Evolutionary conservation across 2,113 vertebrate genomes (phyloP), one percentile per base, ranked within the genome.

Genomic region (Prunella fulvescens): DNA sequence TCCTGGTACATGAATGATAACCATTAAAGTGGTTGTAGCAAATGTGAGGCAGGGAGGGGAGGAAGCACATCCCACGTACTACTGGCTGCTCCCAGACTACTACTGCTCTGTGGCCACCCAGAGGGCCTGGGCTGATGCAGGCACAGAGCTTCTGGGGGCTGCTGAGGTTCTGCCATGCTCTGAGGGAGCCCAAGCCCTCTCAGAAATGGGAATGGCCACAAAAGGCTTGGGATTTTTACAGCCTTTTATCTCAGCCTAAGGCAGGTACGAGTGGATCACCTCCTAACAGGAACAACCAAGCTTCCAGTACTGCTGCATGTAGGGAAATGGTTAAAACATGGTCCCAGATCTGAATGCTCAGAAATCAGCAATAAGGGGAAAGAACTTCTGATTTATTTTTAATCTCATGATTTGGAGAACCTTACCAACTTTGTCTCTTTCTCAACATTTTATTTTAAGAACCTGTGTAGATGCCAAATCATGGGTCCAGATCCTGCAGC

Each of bases 1-100:
- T 95, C 92, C 81, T n/a, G 26, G 70, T 53, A 44, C 57, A 47
- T 84, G 90, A 94, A 92, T 77, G 88, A 92, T 28, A 37, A 86
- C 71, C 71, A 79, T 51, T 70, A 45, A 84, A 67, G 12, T 13
- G 35, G 62, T 92, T 90, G 90, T 95, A 94, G 78, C 66, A 58
- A 86, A 65, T 7, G 58, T 13, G 56, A n/a, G 25, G 62, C 0
- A 26, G 67, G 69, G 51, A 81, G 60, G 37, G 37, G 37, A 85
- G 71, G 66, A 91, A 83, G 90, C n/a, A 3, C 62, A 1, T 83
- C 96, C 94, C 90, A 96, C 86, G 0, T 92, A 70, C 93, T 79
- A 54, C 71, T 31, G 70, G 2, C 67, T 39, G 87, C 84, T 92
- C 79, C 51, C 78, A 50, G 47, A 31, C 48, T 85, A 70, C 73